These are phyloP conservation scores for Oenanthe melanoleuca DNA, from an alignment of 2,113 vertebrate species.

Conservation along the genomic window DNA sequence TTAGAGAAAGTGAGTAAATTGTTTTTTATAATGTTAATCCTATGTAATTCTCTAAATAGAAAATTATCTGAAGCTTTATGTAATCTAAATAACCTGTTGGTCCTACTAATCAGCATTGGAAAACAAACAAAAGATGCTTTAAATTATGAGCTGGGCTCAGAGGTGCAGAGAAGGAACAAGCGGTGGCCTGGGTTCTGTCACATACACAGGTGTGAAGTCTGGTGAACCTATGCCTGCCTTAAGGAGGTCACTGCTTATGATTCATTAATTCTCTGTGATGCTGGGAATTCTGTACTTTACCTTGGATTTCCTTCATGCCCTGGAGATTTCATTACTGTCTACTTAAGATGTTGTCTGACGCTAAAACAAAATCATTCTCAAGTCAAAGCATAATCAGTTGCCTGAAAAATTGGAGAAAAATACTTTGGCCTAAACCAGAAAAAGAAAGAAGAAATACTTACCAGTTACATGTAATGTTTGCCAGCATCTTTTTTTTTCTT, in stretches of 20 bases:
- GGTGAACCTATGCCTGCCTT: not conserved
- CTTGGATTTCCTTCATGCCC: not conserved
- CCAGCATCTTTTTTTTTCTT: not conserved
- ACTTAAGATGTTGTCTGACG: not conserved
- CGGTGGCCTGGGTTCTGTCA: not conserved
- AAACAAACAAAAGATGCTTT: not conserved
- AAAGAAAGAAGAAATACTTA: not conserved
- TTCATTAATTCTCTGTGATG: not conserved
- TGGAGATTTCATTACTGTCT: not conserved
- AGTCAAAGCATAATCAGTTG: not conserved
- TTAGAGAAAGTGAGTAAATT: not conserved
- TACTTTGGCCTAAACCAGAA: not conserved
- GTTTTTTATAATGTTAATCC: not conserved
- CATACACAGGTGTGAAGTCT: not conserved
- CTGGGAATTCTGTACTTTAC: not conserved
- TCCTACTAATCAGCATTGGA: not conserved
- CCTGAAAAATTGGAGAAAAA: not conserved
- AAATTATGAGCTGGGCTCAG: not conserved
- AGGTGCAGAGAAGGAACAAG: not conserved
- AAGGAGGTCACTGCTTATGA: not conserved
- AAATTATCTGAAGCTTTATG: not conserved
- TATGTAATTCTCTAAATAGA: not conserved
- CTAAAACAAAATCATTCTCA: not conserved
- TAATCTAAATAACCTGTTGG: not conserved
- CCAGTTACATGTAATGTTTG: not conserved